Percentiles rank a stretch among this genome's conserved stretches.
phyloP scores from a whole-genome alignment of 2,888 invertebrate species.

The Myathropa florea region DNA sequence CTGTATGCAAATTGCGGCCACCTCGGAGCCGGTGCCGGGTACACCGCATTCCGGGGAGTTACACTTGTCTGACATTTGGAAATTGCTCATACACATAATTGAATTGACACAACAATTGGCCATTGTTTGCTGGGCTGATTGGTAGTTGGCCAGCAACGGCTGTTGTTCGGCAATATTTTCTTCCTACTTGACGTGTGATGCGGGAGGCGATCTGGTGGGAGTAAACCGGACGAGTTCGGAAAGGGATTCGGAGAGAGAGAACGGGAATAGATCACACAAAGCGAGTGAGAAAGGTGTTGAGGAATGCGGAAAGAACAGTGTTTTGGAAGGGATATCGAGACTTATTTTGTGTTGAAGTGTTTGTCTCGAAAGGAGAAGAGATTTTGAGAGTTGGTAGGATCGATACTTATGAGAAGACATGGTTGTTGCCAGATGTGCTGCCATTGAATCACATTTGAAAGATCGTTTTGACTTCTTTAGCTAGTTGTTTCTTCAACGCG shows the following conservation, averaged over 20 bases:
- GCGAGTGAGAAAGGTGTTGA: neutral
- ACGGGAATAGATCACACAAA: neutral
- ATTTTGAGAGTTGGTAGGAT: too few relatives aligned
- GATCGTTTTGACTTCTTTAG: too few relatives aligned
- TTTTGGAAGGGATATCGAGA: neutral
- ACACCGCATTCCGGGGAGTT: conserved; percentile 59
- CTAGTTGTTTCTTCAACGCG: too few relatives aligned
- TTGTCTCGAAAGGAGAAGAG: too few relatives aligned
- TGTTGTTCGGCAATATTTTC: conserved; percentile 10
- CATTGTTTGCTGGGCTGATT: conserved; percentile 52
- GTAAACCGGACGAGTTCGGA: neutral
- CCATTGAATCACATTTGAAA: too few relatives aligned
- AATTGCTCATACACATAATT: conserved; percentile 68
- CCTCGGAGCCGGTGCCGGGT: conserved; percentile 22
- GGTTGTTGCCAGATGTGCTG: too few relatives aligned
- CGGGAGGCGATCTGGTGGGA: neutral
- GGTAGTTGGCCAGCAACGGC: conserved; percentile 2
- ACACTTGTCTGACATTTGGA: conserved; percentile 69
- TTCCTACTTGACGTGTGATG: neutral
- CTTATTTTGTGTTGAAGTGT: neutral
- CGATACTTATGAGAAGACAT: too few relatives aligned
- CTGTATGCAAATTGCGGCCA: conserved; percentile 63
- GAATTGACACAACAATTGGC: conserved; percentile 71
- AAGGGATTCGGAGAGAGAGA: neutral
- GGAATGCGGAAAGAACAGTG: neutral